These are phyloP conservation scores for Elgaria multicarinata DNA, from an alignment of 2,113 vertebrate species.

Conservation along the genomic window DNA sequence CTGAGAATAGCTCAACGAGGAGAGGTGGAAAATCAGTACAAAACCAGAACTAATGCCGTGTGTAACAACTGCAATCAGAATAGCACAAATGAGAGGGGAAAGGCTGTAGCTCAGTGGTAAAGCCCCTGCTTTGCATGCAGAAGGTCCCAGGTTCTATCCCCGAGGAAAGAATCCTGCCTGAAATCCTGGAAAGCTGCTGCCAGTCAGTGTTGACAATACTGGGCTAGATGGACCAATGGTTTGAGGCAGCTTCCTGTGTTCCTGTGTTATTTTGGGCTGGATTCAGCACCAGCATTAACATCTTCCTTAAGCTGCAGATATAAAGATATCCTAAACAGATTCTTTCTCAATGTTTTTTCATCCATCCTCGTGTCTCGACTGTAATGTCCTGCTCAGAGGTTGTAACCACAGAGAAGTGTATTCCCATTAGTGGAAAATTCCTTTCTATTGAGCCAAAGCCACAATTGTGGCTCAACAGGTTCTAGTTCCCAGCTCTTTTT, in stretches of 20 bases:
- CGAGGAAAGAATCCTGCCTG: too few relatives aligned
- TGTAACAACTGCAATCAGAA: not conserved
- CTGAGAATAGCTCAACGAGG: not conserved
- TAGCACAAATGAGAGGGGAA: not conserved
- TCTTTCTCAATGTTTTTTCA: not conserved
- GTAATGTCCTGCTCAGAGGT: not conserved
- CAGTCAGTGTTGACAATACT: too few relatives aligned
- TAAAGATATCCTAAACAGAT: not conserved
- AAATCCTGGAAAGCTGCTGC: too few relatives aligned
- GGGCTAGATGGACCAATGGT: too few relatives aligned
- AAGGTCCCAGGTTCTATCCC: too few relatives aligned
- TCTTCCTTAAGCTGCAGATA: not conserved
- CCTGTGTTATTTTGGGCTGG: not conserved
- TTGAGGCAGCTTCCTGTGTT: too few relatives aligned
- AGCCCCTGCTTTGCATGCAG: too few relatives aligned
- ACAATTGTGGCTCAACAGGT: conserved; percentile 71
- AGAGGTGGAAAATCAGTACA: not conserved
- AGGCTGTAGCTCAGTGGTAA: too few relatives aligned
- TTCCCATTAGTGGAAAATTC: conserved; percentile 72
- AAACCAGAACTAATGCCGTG: not conserved
- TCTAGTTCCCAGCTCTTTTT: conserved; percentile 53
- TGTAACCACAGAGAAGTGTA: conserved; percentile 24
- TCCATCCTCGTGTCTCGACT: not conserved
- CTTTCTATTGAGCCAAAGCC: not conserved
- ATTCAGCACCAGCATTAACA: not conserved